These are phyloP conservation scores for Chaetura pelagica DNA, from an alignment of 2,113 vertebrate genomes.

Conservation along the genomic window DNA sequence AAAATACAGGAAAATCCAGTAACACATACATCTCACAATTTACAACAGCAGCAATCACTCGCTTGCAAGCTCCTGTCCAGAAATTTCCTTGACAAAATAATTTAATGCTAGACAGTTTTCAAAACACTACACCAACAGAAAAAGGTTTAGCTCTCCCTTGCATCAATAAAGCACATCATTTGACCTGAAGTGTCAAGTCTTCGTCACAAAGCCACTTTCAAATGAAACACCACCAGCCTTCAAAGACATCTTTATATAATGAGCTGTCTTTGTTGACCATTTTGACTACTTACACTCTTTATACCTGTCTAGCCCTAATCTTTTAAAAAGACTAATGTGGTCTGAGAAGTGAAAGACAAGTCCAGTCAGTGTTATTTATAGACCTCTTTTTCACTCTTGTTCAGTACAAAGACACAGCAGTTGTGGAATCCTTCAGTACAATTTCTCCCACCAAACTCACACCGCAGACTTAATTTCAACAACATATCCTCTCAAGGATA, in stretches of 20 bases:
- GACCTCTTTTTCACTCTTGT: background rate
- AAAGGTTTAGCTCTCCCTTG: background rate
- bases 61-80: background rate
- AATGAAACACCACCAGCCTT: background rate
- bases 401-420: background rate
- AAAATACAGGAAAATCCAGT: background rate
- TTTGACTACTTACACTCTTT: background rate
- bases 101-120: background rate
- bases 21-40: background rate
- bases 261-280: background rate
- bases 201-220: background rate
- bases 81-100: background rate
- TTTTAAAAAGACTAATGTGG: background rate
- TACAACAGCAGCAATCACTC: background rate
- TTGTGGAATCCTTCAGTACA: background rate
- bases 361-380: background rate
- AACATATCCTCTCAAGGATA: background rate
- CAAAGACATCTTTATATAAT: background rate
- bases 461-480: background rate
- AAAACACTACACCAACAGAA: background rate
- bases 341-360: background rate
- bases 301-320: background rate
- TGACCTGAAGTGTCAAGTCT: background rate
- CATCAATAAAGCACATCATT: background rate
- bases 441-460: background rate